Evolutionary conservation across 2,797 vertebrate genomes (phyloP).

Genomic region (Crocodylus rhombifer): DNA sequence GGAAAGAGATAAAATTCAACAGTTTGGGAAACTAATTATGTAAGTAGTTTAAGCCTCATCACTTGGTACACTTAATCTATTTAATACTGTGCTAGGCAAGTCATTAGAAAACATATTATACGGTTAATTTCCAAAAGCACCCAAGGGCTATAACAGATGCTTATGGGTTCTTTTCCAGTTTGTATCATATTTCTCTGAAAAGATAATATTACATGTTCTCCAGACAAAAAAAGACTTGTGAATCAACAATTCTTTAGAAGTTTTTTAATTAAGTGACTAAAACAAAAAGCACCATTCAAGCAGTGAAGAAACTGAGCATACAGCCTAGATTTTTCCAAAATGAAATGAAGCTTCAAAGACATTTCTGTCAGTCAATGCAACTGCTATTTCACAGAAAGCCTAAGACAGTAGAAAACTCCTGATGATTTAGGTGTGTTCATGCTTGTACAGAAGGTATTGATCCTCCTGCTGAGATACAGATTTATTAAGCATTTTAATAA

Average conservation of each 20-base stretch:
- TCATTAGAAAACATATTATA: not conserved
- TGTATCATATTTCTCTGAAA: not conserved
- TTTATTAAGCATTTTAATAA: not conserved
- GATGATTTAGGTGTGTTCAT: not conserved
- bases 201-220: conserved; percentile 41
- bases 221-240: conserved; percentile 23
- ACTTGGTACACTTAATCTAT: not conserved
- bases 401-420: not conserved
- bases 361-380: not conserved
- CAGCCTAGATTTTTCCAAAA: not conserved
- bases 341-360: not conserved
- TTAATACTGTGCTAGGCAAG: not conserved
- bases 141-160: not conserved
- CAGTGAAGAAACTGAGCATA: not conserved
- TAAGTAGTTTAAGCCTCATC: not conserved
- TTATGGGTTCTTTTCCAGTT: conserved; percentile 20
- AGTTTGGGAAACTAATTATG: not conserved
- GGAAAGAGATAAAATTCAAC: not conserved
- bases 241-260: conserved; percentile 6
- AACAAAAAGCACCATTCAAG: conserved; percentile 20
- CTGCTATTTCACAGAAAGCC: not conserved
- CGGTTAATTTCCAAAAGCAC: not conserved
- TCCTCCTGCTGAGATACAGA: not conserved
- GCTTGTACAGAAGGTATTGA: not conserved
- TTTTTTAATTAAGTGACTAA: conserved; percentile 49